Base-by-base conservation (phyloP, 1,140 invertebrate species). In the Micrasema minimum region DNA sequence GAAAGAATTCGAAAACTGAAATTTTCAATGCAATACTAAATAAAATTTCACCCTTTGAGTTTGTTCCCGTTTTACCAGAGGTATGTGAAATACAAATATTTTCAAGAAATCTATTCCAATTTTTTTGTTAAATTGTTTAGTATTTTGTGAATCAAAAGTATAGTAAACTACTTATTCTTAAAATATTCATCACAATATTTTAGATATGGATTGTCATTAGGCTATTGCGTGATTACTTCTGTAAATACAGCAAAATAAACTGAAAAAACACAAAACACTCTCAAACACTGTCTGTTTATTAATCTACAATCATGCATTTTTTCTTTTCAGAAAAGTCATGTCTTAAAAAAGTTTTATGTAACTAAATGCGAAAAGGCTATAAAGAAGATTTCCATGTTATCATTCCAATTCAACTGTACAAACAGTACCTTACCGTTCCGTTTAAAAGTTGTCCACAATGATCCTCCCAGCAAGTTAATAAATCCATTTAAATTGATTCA, bases 21-120 rank as follows among this genome's bases (percentile, higher is more conserved):
- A 61, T 72, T 48, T 38, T 66, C 14, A 53, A 72, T 26, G 46
- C 62, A 18, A 66, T 72, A 35, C 51, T 72, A n/a, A 1, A 66
- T 46, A 48, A 38, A 18, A 48, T 66, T 37, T 48, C 37, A n/a
- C 70, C 70, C 7, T 55, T 31, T 37, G 41, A 48, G 23, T 72
- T 72, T 22, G 55, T 72, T 26, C 70, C 70, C 0, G 45, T 55
- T 46, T 45, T 50, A 1, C 14, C 9, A 6, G 50, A 35, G 23
- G 70, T 72, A n/a, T n/a, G n/a, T n/a, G n/a, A n/a, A n/a, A n/a
- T n/a, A n/a, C n/a, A n/a, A n/a, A n/a, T n/a, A n/a, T n/a, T n/a
- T n/a, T n/a, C n/a, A n/a, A n/a, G n/a, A n/a, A n/a, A n/a, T n/a
- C n/a, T n/a, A n/a, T n/a, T n/a, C n/a, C n/a, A n/a, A n/a, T n/a